Evolutionary conservation across 2,888 invertebrate species (phyloP), one percentile per base, ranked within the genome.

Genomic region (Stenolophus ochropezus): DNA sequence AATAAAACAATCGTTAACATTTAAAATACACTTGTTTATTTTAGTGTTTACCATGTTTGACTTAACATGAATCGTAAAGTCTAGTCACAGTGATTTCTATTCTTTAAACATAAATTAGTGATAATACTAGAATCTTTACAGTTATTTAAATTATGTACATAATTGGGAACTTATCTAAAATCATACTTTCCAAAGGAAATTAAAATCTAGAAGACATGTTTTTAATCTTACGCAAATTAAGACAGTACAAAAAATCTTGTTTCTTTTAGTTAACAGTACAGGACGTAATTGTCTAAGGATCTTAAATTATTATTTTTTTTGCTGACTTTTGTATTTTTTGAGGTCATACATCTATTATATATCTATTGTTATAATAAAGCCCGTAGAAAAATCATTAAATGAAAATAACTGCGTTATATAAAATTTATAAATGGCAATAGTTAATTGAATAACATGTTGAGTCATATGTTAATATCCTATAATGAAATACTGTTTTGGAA

Each of bases 11-110:
- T 42, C 73, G 65, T 77, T 76, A 76, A 82, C 83, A 77, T 86
- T 83, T 86, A 85, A 88, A 88, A 88, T 87, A 87, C 87, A 87
- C 74, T 85, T 84, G 84, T 87, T 87, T 87, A 87, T 87, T 86
- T 84, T 16, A 61, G 75, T 82, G 58, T 86, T 42, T 86, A 86
- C 86, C 86, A 86, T 86, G 86, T 85, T 86, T 87, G 88, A 87
- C 88, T 83, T 85, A 86, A 86, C 86, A 87, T 87, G 88, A 75
- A 81, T 81, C 58, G 21, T 81, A 75, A 61, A 81, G 33, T 74
- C 81, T 81, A 81, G 18, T 75, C 75, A 81, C 81, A 81, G 61
- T 81, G 65, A 81, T 81, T 73, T 49, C 81, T 81, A 81, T 74
- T 75, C 53, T 74, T 75, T 75, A 80, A 81, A 81, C 81, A 65